These are phyloP conservation scores for Datnioides undecimradiatus DNA, from an alignment of 2,113 vertebrate species.

Conservation along the genomic window DNA sequence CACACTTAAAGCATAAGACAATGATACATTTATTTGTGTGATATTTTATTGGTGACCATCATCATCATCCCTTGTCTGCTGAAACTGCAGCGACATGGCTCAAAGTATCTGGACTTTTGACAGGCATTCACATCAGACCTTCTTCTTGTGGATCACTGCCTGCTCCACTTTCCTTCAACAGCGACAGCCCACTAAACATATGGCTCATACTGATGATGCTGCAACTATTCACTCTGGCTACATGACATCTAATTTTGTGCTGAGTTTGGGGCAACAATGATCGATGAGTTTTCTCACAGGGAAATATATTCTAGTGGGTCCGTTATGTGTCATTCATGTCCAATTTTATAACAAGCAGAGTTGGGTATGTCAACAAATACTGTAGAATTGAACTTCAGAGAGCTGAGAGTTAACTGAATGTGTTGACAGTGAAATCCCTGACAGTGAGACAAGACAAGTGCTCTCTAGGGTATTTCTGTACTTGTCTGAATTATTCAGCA, in stretches of 20 bases:
- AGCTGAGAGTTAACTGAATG: conserved; percentile 10
- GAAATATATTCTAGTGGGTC: background rate
- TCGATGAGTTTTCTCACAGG: background rate
- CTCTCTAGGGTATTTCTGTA: conserved; percentile 11
- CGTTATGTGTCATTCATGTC: background rate
- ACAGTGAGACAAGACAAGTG: background rate
- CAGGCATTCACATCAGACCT: conserved; percentile 11
- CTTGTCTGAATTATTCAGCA: conserved; percentile 15
- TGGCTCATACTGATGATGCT: conserved; percentile 4
- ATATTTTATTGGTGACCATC: background rate
- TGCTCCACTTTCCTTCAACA: background rate
- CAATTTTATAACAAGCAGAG: background rate
- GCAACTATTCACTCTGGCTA: background rate
- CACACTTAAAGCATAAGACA: too few relatives aligned
- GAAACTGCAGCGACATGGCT: background rate
- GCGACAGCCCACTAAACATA: conserved; percentile 14
- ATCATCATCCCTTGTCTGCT: conserved; percentile 7
- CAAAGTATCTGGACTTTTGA: conserved; percentile 12
- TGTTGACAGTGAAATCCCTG: conserved; percentile 13
- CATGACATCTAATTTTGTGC: background rate
- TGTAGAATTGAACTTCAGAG: background rate
- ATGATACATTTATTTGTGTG: background rate
- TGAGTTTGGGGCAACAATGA: background rate
- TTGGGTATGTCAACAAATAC: background rate
- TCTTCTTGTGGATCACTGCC: background rate